These are phyloP conservation scores for Tetramorium parvispinum DNA, from an alignment of 1,140 invertebrate genomes.

Conservation along the genomic window DNA sequence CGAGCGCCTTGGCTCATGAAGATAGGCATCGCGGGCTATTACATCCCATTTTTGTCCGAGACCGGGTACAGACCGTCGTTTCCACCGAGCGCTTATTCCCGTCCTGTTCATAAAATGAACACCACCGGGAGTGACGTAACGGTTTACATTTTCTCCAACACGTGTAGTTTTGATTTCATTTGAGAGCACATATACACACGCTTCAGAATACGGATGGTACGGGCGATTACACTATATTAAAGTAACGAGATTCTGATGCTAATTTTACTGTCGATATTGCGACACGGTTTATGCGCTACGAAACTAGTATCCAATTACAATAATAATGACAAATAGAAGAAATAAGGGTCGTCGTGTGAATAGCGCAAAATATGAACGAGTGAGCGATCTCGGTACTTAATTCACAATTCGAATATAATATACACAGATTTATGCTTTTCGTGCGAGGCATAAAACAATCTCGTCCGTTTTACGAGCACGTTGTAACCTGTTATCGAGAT, in stretches of 20 bases:
- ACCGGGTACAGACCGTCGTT: not conserved
- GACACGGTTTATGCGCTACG: not conserved
- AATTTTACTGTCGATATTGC: conserved; percentile 24
- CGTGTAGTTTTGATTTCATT: conserved; percentile 20
- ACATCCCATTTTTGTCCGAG: conserved; percentile 62
- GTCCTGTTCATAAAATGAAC: conserved; percentile 15
- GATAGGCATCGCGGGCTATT: conserved; percentile 69
- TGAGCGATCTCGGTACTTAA: not conserved
- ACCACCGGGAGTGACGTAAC: not conserved
- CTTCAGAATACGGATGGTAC: not conserved
- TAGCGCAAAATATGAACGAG: not conserved
- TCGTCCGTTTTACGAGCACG: not conserved
- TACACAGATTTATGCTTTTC: not conserved
- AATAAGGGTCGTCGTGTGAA: not conserved
- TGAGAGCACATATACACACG: not conserved
- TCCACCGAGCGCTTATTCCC: conserved; percentile 14
- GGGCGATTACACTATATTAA: not conserved
- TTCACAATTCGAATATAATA: not conserved
- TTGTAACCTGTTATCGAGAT: conserved; percentile 7
- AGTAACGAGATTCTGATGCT: conserved; percentile 1
- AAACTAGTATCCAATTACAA: conserved; percentile 13
- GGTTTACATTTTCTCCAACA: conserved; percentile 10
- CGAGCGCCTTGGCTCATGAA: conserved; percentile 61
- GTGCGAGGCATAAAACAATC: not conserved
- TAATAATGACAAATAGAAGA: conserved; percentile 3